Conservation (phyloP, 2,113 vertebrate genomes). For the Plestiodon gilberti region DNA sequence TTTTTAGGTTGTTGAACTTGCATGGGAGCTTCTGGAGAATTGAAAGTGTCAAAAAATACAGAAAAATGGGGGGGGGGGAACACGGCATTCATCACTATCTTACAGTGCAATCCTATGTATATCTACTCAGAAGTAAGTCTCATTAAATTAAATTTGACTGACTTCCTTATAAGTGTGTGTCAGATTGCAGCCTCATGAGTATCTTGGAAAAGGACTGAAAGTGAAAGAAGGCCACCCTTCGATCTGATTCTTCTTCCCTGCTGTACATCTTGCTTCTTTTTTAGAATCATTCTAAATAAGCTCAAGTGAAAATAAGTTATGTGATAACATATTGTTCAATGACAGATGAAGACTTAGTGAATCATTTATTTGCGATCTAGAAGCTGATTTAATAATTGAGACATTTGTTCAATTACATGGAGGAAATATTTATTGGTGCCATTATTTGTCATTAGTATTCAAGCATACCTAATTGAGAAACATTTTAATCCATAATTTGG, state of each 20-base stretch:
- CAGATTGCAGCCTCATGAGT: no score
- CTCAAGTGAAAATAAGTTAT: conserved; percentile 37
- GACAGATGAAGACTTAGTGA: conserved; percentile 37
- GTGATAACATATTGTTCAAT: conserved; percentile 43
- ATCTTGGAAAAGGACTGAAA: not conserved
- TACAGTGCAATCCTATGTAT: no score
- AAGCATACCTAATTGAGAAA: conserved; percentile 37
- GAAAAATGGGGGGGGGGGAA: no score
- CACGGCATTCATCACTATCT: no score
- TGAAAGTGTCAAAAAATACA: no score
- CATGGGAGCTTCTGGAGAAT: no score
- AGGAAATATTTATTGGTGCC: conserved; percentile 44
- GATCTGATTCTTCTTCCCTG: not conserved
- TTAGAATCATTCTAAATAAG: conserved; percentile 6
- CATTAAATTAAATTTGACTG: no score
- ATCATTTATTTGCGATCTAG: conserved; percentile 42
- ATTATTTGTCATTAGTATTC: conserved; percentile 43
- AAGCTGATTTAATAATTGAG: conserved; percentile 35
- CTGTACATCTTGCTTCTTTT: not conserved
- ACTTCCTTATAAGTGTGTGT: no score
- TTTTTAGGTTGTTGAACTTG: no score
- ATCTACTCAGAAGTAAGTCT: no score
- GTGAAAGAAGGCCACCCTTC: not conserved
- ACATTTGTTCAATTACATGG: conserved; percentile 50
- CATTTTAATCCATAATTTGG: conserved; percentile 45